These are phyloP conservation scores for Blastomussa wellsi DNA, from an alignment of 92 coral and sea anemone species.

Conservation along the genomic window DNA sequence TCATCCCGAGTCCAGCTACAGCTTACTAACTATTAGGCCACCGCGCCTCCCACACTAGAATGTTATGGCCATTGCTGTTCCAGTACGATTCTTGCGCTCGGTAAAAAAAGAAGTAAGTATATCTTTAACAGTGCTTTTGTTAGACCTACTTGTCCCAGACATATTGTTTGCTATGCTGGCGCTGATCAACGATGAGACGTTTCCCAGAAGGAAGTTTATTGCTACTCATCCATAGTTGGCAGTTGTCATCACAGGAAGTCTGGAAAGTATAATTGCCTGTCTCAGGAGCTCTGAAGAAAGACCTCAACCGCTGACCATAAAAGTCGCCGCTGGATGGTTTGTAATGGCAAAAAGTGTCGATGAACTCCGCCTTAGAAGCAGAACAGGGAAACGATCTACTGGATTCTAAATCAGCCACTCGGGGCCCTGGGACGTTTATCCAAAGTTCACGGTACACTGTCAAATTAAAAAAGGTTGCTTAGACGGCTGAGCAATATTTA, in stretches of 20 bases:
- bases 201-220: conserved; percentile 46
- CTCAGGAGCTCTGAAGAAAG: conserved; percentile 67
- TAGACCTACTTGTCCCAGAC: conserved; percentile 45
- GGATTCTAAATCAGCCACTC: conserved; percentile 33
- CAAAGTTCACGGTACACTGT: conserved; percentile 62
- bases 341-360: conserved; percentile 58
- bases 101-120: background rate
- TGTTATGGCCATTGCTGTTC: too few relatives aligned
- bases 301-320: conserved; percentile 67
- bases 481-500: background rate
- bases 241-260: conserved; percentile 64
- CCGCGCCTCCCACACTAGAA: too few relatives aligned
- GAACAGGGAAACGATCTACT: conserved; percentile 49
- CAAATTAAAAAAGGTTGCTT: background rate
- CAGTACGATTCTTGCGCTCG: too few relatives aligned
- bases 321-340: background rate
- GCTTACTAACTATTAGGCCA: too few relatives aligned
- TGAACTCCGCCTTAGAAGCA: conserved; percentile 24
- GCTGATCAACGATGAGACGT: conserved; percentile 49
- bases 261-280: conserved; percentile 58
- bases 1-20: too few relatives aligned
- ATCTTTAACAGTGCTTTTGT: background rate
- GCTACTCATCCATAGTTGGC: conserved; percentile 68
- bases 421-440: conserved; percentile 40
- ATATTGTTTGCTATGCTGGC: background rate